Base-by-base conservation (phyloP, 2,113 vertebrate species). In the Pionites leucogaster region DNA sequence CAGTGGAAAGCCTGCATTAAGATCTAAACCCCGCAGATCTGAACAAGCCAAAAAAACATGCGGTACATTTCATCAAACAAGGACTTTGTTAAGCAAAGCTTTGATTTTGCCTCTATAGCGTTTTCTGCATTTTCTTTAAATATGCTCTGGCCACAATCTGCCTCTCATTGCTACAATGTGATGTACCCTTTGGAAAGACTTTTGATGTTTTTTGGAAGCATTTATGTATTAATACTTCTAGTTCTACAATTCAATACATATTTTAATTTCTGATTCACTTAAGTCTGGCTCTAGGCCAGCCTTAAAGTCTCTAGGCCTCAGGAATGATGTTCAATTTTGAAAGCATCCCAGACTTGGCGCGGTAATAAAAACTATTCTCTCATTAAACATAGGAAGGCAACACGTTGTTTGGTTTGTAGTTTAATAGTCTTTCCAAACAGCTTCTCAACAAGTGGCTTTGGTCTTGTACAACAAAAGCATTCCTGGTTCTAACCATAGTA, bases 261-360 rank as follows among this genome's bases (percentile, higher is more conserved):
- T 77, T 88, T 86, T 80, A 68, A 76, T 92, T 92, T 94, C 17
- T 79, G 62, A 82, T 87, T 94, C 69, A 67, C 35, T 88, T 92
- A 69, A 47, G 39, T 86, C 64, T 96, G 93, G 77, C 78, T 86
- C 42, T 77, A 63, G 63, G 9, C 52, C 88, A 93, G 6, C 41
- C 17, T 71, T 71, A 80, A 75, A 1, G 2, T 44, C 49, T 81
- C 74, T 50, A 47, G 62, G 37, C 62, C 44, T 79, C 71, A 46
- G 57, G 52, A 85, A 90, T 85, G 52, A 75, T 42, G 68, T 91
- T 91, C 67, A 64, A 75, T 85, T 91, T 91, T 69, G 70, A 67
- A 90, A 90, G n/a, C 33, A 76, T 82, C 76, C 33, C 44, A 85
- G 60, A 29, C 64, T 92, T 77, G 89, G 69, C 10, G 59, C 93